Evolutionary conservation across 1,140 invertebrate genomes (phyloP).

Genomic region (Alviniconcha marisindica): DNA sequence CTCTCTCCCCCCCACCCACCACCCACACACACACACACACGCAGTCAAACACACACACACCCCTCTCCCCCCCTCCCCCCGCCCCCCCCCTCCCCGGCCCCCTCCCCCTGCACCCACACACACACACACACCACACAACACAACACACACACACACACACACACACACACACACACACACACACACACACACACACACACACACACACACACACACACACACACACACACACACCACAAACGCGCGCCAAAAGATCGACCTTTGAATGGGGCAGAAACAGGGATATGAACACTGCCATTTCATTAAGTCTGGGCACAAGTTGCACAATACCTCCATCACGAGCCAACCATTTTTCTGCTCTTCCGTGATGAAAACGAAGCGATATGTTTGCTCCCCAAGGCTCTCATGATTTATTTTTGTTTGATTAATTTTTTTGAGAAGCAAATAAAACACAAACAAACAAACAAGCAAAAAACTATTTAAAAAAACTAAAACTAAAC

Average conservation of each 20-base stretch:
- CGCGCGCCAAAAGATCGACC: too few species aligned
- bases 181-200: not conserved
- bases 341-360: not conserved
- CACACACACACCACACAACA: not conserved
- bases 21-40: not conserved
- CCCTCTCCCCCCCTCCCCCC: not conserved
- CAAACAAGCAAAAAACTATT: too few species aligned
- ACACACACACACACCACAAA: not conserved
- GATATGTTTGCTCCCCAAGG: not conserved
- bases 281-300: not conserved
- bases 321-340: not conserved
- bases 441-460: too few species aligned
- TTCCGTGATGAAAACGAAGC: not conserved
- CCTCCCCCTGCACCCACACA: not conserved
- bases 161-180: not conserved
- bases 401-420: not conserved
- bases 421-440: too few species aligned
- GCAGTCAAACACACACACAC: not conserved
- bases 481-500: too few species aligned
- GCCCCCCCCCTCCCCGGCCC: too few species aligned
- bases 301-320: too few species aligned
- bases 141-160: not conserved
- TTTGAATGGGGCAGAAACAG: too few species aligned
- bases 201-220: not conserved
- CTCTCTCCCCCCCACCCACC: not conserved